A percentile compares a stretch with the other conserved stretches of the same genome.
Evolutionary conservation across 2,888 invertebrate species (phyloP).

Genomic region (Drosophila yooni): DNA sequence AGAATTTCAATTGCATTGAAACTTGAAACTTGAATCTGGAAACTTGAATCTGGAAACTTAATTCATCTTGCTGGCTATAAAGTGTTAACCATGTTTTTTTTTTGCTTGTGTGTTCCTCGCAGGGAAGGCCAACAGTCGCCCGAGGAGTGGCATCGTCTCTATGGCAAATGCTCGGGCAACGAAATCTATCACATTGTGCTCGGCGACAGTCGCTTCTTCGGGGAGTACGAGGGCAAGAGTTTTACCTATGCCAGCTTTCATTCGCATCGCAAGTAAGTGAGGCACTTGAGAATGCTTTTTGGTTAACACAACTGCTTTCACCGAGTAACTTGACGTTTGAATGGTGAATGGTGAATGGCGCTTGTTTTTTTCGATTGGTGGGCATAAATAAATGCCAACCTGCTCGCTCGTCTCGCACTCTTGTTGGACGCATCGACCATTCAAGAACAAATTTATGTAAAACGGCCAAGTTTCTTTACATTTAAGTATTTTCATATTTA

Average conservation of each 20-base stretch:
- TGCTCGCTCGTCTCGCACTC: conserved; percentile 22
- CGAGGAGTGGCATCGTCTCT: conserved; percentile 99
- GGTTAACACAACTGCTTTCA: conserved; percentile 21
- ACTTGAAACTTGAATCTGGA: conserved; percentile 23
- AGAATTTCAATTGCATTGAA: conserved; percentile 34
- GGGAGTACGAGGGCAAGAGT: conserved; percentile 99
- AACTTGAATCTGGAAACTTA: conserved; percentile 26
- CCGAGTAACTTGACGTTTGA: conserved; percentile 13
- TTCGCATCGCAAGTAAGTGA: conserved; percentile 96
- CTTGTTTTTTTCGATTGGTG: not conserved
- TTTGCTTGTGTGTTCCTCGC: not conserved
- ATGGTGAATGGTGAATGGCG: no score
- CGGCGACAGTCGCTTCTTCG: conserved; percentile 98
- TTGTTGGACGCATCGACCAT: conserved; percentile 39
- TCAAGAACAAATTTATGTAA: conserved; percentile 61
- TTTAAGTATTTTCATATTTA: conserved; percentile 39
- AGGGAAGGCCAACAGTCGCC: conserved; percentile 86
- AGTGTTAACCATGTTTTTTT: conserved; percentile 1
- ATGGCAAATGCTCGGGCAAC: conserved; percentile 99
- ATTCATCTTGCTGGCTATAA: conserved; percentile 15
- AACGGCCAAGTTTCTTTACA: conserved; percentile 37
- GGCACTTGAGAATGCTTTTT: conserved; percentile 15
- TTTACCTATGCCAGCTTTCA: conserved; percentile 99
- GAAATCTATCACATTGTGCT: conserved; percentile 99
- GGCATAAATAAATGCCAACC: conserved; percentile 22